These are phyloP conservation scores for Sinocyclocheilus rhinocerous DNA, from an alignment of 2,113 vertebrate genomes.

Conservation along the genomic window DNA sequence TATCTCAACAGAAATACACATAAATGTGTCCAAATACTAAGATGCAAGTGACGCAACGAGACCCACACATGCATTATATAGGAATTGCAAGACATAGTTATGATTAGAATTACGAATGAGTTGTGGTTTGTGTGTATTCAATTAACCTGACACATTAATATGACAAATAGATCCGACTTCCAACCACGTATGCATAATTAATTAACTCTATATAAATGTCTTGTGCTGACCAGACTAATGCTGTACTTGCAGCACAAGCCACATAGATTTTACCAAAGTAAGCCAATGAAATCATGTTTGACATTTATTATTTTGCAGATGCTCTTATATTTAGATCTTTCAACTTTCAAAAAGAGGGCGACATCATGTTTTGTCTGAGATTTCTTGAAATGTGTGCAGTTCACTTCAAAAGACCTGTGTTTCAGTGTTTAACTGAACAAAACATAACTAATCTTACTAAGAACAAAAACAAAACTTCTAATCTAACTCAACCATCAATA, in stretches of 20 bases:
- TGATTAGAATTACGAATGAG: background rate
- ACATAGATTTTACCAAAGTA: background rate
- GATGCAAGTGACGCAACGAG: background rate
- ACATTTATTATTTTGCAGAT: background rate
- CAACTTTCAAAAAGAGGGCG: background rate
- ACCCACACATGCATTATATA: background rate
- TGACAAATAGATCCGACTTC: background rate
- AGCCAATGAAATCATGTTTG: background rate
- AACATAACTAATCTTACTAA: no score
- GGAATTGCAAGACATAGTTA: background rate
- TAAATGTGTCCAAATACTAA: background rate
- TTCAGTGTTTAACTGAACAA: no score
- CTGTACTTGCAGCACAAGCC: background rate
- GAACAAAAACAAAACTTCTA: no score
- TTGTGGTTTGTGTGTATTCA: constrained; percentile 13
- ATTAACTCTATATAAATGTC: constrained; percentile 22
- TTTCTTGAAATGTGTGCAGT: background rate
- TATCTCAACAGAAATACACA: background rate
- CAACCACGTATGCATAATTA: constrained; percentile 20
- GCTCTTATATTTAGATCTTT: background rate
- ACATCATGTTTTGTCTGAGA: background rate
- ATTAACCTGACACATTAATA: constrained; percentile 4
- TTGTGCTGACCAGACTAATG: constrained; percentile 12
- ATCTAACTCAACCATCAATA: no score
- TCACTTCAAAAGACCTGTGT: background rate